Percentiles rank a stretch among this genome's conserved stretches.
phyloP scores from a whole-genome alignment of 2,888 invertebrate species.

The Phymatocera aterrima region DNA sequence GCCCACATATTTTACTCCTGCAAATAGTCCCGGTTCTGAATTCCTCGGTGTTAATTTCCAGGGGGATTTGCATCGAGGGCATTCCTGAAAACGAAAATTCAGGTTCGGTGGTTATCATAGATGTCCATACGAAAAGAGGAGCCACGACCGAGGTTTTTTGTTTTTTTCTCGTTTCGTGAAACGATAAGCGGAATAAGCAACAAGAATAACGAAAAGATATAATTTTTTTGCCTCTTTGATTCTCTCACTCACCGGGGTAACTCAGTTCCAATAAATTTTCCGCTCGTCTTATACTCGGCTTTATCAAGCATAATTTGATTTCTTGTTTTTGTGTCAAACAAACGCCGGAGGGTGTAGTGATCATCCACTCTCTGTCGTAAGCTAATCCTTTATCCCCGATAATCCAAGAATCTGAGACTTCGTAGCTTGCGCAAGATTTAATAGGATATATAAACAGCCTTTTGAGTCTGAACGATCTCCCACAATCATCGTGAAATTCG shows the following conservation, averaged over 20 bases:
- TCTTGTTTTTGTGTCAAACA: conserved; percentile 93
- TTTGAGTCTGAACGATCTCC: conserved; percentile 65
- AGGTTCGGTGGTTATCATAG: no score
- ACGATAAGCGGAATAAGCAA: no score
- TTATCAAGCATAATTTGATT: conserved; percentile 86
- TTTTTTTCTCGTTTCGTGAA: no score
- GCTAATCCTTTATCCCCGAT: conserved; percentile 86
- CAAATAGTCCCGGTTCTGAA: conserved; percentile 76
- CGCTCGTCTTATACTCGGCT: conserved; percentile 83
- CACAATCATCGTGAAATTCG: not conserved
- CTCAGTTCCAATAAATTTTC: conserved; percentile 77
- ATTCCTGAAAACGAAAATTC: conserved; percentile 74
- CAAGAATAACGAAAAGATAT: not conserved
- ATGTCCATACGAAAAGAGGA: no score
- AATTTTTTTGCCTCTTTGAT: not conserved
- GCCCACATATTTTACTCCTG: conserved; percentile 91
- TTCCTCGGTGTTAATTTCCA: conserved; percentile 75
- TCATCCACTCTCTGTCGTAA: conserved; percentile 96
- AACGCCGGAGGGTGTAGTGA: conserved; percentile 87
- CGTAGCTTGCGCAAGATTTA: conserved; percentile 92
- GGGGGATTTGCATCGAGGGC: conserved; percentile 76
- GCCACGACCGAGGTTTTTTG: no score
- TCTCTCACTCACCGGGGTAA: conserved; percentile 77
- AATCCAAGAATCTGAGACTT: conserved; percentile 82
- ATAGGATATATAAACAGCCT: conserved; percentile 88